Evolutionary conservation across 37 sponge, comb jelly and placozoan genomes (phyloP), one percentile per base, ranked within the genome.

Genomic region (Mnemiopsis leidyi): DNA sequence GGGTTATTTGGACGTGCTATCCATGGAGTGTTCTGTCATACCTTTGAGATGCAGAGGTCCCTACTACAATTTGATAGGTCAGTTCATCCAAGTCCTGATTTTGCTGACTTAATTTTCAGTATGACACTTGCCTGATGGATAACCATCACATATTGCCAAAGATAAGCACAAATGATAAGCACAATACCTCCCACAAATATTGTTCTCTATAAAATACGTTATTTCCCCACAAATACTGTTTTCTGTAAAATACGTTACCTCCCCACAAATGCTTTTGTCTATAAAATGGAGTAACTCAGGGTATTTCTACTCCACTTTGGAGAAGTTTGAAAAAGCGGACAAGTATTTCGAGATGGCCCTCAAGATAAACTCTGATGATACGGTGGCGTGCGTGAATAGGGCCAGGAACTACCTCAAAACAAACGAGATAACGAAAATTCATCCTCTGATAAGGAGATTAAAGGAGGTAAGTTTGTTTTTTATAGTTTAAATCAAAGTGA

Each of bases 11-110:
- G 90, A 85, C 61, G 24, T 85, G 40, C 5, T 85, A 9, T 85
- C 90, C 3, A 85, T 85, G 90, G 90, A 85, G 29, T 85, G 90
- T 33, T 85, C 90, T 3, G 61, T 85, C 0, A 85, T 85, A n/a
- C 90, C 90, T 2, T 1, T 23, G 26, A 1, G 90, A 13, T 85
- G 90, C 36, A 28, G 90, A 28, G 90, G 61, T 9, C 61, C 90
- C 61, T 85, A 85, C 90, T 85, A 85, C 90, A 85, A 85, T 61
- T 29, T 85, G 0, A 28, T 85, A 37, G 90, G 90, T 33, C 5
- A 48, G 61, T 48, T 48, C n/a, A n/a, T n/a, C n/a, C n/a, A n/a
- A n/a, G n/a, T n/a, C n/a, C n/a, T n/a, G n/a, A n/a, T n/a, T n/a
- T n/a, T n/a, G n/a, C n/a, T n/a, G n/a, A n/a, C n/a, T n/a, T n/a